Evolutionary conservation across 2,113 vertebrate genomes (phyloP).

Genomic region (Paraplagusia blochii): DNA sequence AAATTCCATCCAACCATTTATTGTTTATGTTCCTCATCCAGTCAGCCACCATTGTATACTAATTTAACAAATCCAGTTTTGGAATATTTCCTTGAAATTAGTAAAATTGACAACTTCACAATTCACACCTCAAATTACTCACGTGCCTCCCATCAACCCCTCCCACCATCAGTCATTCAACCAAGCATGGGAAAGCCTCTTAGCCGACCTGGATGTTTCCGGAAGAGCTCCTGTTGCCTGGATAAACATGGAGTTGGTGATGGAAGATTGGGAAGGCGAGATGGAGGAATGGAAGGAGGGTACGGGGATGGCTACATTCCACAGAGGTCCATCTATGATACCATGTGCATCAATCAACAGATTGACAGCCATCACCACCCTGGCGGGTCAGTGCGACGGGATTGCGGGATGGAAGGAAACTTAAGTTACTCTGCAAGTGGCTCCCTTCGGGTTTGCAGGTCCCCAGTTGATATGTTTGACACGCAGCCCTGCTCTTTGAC

Average conservation of each 20-base stretch:
- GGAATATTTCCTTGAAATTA: conserved; percentile 20
- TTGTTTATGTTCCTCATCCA: conserved; percentile 7
- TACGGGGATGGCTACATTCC: conserved; percentile 96
- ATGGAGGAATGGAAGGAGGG: conserved; percentile 80
- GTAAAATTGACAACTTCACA: conserved; percentile 51
- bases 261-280: conserved; percentile 82
- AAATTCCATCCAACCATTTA: not conserved
- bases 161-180: conserved; percentile 51
- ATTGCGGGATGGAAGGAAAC: conserved; percentile 70
- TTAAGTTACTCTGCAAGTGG: conserved; percentile 63
- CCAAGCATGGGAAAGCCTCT: conserved; percentile 93
- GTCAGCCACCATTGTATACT: conserved; percentile 5
- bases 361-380: conserved; percentile 82
- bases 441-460: conserved; percentile 69
- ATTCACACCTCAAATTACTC: conserved; percentile 59
- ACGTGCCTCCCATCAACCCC: conserved; percentile 57
- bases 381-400: conserved; percentile 79
- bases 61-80: not conserved
- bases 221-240: conserved; percentile 92
- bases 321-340: conserved; percentile 95
- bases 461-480: conserved; percentile 79
- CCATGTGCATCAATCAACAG: conserved; percentile 96
- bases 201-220: conserved; percentile 93
- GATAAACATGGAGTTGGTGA: conserved; percentile 86
- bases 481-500: conserved; percentile 79